Evolutionary conservation across 2,888 invertebrate species (phyloP).

Genomic region (Drosophila lacicola): DNA sequence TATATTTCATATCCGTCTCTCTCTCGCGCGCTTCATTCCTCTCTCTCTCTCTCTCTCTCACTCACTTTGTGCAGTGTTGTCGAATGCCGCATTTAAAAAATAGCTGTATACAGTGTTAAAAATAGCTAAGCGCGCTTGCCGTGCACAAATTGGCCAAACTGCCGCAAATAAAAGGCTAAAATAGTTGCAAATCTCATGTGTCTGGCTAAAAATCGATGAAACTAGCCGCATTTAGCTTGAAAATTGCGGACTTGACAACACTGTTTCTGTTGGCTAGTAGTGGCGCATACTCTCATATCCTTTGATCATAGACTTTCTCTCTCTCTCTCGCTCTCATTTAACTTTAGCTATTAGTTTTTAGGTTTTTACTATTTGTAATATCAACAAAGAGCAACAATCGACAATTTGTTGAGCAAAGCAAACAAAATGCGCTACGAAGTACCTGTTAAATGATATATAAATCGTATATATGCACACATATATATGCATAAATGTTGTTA

Average conservation of each 20-base stretch:
- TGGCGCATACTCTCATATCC: conserved; percentile 55
- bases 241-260: too few relatives aligned
- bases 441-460: conserved; percentile 72
- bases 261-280: conserved; percentile 37
- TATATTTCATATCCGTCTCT: neutral
- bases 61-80: too few relatives aligned
- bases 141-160: too few relatives aligned
- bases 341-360: conserved; percentile 63
- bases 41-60: neutral
- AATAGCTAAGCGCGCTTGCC: too few relatives aligned
- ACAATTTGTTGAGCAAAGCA: conserved; percentile 46
- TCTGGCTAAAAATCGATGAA: too few relatives aligned
- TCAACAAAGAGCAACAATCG: conserved; percentile 28
- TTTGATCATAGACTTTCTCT: conserved; percentile 7
- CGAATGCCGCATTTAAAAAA: too few relatives aligned
- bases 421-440: conserved; percentile 80
- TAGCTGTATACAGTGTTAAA: too few relatives aligned
- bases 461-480: conserved; percentile 12
- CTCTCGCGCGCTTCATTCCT: neutral
- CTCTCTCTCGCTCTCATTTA: conserved; percentile 4
- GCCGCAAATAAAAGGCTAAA: too few relatives aligned
- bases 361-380: conserved; percentile 34
- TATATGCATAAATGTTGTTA: conserved; percentile 50
- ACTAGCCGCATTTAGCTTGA: too few relatives aligned
- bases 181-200: too few relatives aligned